Conservation (phyloP, 2,797 vertebrate genomes). For the Carduelis carduelis region DNA sequence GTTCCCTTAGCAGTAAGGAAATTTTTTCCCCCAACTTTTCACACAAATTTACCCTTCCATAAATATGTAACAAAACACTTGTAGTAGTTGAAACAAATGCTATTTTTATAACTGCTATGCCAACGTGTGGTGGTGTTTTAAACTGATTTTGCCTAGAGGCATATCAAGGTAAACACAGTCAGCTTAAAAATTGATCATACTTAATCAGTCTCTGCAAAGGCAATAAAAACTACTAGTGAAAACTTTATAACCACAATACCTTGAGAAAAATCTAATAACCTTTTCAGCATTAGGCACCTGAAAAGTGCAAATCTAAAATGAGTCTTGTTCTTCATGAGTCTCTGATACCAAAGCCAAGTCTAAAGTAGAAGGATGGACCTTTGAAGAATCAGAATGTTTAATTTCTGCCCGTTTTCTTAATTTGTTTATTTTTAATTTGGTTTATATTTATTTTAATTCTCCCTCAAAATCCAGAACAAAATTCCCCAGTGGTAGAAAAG, state of each 20-base stretch:
- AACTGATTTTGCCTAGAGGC: neutral
- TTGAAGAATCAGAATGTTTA: neutral
- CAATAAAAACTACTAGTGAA: neutral
- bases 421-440: neutral
- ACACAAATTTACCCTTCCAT: slow-evolving; percentile 32
- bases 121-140: neutral
- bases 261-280: neutral
- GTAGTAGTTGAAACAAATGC: slow-evolving; percentile 44
- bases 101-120: slow-evolving; percentile 44
- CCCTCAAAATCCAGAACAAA: neutral
- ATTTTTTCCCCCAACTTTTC: neutral
- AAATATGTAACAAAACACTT: slow-evolving; percentile 51
- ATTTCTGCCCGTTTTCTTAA: neutral
- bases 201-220: neutral
- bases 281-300: neutral
- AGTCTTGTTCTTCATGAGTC: neutral
- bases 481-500: neutral
- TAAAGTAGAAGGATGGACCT: neutral
- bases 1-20: neutral
- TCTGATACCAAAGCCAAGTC: neutral
- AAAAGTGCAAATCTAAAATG: neutral
- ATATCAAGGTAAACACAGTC: slow-evolving; percentile 16
- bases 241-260: neutral
- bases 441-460: neutral
- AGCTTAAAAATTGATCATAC: neutral